Evolutionary conservation across 2,888 invertebrate genomes (phyloP).

Genomic region (Matsumyia berberina): DNA sequence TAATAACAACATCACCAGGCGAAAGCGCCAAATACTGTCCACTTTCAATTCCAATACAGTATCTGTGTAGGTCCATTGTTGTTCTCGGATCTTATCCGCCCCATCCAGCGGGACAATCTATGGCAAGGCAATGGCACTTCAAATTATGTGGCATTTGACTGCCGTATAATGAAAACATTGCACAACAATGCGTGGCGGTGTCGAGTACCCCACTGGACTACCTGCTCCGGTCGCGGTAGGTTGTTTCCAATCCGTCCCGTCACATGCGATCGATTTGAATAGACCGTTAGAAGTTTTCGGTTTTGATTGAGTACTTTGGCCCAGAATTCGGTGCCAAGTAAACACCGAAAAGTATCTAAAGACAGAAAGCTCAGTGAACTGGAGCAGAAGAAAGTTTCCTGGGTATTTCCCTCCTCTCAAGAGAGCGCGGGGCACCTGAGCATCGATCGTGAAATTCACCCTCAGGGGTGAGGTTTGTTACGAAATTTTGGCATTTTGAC

Average conservation of each 20-base stretch:
- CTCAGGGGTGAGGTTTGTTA: conserved; percentile 37
- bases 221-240: conserved; percentile 5
- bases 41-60: conserved; percentile 54
- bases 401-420: conserved; percentile 1
- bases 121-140: conserved; percentile 21
- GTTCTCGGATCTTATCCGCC: conserved; percentile 18
- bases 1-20: conserved; percentile 53
- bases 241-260: neutral
- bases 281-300: conserved; percentile 61
- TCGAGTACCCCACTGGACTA: conserved; percentile 23
- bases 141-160: conserved; percentile 65
- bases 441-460: conserved; percentile 41
- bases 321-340: conserved; percentile 76
- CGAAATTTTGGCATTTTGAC: conserved; percentile 57
- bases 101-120: conserved; percentile 40
- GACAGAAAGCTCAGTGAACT: conserved; percentile 31
- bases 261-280: conserved; percentile 51
- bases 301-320: conserved; percentile 80
- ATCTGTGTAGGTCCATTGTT: conserved; percentile 21
- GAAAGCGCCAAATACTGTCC: conserved; percentile 58
- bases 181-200: conserved; percentile 57
- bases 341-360: conserved; percentile 16
- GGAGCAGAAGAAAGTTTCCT: conserved; percentile 62
- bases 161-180: conserved; percentile 59
- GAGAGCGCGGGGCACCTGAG: conserved; percentile 40